Evolutionary conservation across 2,888 invertebrate species (phyloP).

Genomic region (Tribolium freemani): DNA sequence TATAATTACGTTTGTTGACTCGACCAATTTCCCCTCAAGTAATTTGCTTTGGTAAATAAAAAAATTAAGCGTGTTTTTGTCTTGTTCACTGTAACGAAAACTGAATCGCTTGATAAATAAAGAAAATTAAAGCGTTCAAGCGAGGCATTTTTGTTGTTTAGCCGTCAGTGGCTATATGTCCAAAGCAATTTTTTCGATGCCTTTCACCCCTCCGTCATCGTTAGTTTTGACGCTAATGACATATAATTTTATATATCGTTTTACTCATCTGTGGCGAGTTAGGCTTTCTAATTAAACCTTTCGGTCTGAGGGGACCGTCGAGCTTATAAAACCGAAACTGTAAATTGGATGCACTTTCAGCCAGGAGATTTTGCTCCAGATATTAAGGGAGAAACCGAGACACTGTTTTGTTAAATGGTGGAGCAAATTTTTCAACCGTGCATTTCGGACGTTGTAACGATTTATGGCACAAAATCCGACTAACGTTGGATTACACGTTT

Average conservation of each 20-base stretch:
- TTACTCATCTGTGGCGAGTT: background rate
- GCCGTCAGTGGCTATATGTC: background rate
- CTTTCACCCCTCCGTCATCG: background rate
- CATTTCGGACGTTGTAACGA: no score
- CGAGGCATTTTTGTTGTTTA: background rate
- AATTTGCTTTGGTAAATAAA: background rate
- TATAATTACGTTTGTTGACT: conserved; percentile 1
- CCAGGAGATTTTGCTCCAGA: background rate
- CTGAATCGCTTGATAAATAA: background rate
- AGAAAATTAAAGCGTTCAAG: background rate
- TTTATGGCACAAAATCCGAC: background rate
- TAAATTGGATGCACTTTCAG: background rate
- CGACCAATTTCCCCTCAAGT: background rate
- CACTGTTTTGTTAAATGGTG: no score
- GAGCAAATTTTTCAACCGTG: no score
- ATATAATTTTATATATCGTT: background rate
- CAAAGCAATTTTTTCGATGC: background rate
- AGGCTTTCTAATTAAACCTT: background rate
- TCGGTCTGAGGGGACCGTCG: background rate
- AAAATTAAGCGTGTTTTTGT: background rate
- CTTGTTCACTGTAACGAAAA: background rate
- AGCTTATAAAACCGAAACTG: background rate
- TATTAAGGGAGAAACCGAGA: no score
- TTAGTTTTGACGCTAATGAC: background rate
- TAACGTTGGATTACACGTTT: background rate